A percentile compares a stretch with the other conserved stretches of the same genome.
phyloP scores from a whole-genome alignment of 2,888 invertebrate species.

The Bruchidius siliquastri region DNA sequence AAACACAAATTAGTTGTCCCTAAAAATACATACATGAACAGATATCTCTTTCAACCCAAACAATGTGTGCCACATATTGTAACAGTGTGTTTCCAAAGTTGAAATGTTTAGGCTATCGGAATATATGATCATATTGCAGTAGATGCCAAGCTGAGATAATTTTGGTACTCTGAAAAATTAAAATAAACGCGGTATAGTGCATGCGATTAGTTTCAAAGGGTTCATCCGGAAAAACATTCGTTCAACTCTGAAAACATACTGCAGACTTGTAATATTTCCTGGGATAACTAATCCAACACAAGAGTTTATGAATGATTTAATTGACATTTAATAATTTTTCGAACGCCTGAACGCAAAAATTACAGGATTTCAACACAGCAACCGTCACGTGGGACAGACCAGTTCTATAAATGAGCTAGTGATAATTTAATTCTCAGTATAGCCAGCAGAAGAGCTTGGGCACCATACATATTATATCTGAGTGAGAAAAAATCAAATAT shows the following conservation, averaged over 20 bases:
- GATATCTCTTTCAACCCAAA: neutral
- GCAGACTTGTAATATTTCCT: neutral
- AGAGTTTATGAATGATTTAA: conserved; percentile 39
- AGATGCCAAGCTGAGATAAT: too few relatives aligned
- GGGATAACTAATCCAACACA: neutral
- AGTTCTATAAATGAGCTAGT: neutral
- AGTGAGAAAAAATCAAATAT: too few relatives aligned
- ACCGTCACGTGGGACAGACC: neutral
- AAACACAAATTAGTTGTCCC: conserved; percentile 22
- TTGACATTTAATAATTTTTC: conserved; percentile 45
- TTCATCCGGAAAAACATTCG: neutral
- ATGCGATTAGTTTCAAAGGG: too few relatives aligned
- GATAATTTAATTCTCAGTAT: neutral
- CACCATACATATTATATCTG: too few relatives aligned
- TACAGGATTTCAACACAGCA: neutral
- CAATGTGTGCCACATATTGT: neutral
- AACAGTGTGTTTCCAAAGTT: neutral
- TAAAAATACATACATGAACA: conserved; percentile 4
- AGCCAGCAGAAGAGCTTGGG: neutral
- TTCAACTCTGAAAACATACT: neutral
- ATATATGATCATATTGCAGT: too few relatives aligned
- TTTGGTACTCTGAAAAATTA: too few relatives aligned
- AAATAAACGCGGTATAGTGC: too few relatives aligned
- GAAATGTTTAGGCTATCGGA: neutral
- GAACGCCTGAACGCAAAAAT: conserved; percentile 11